These are phyloP conservation scores for Poecilia picta DNA, from an alignment of 2,797 vertebrate species.

Conservation along the genomic window DNA sequence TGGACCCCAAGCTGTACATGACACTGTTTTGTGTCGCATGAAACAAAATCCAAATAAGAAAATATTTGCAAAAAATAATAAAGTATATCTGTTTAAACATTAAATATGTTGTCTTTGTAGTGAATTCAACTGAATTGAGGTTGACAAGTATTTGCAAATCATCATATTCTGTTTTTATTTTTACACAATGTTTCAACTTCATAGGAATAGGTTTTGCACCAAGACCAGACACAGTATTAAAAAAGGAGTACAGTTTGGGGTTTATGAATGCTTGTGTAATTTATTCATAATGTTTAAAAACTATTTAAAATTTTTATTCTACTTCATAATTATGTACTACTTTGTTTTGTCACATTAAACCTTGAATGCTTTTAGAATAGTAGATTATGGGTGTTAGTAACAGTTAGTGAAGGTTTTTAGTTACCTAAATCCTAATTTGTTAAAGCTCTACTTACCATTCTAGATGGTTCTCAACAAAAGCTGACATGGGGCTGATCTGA, in stretches of 20 bases:
- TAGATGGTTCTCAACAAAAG: constrained; percentile 96
- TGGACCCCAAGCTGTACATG: neutral
- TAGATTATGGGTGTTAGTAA: no score
- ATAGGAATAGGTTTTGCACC: no score
- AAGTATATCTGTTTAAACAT: no score
- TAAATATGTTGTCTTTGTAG: no score
- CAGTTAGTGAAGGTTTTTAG: neutral
- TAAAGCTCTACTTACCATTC: constrained; percentile 85
- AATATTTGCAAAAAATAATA: no score
- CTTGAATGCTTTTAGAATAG: neutral
- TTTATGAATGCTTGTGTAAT: neutral
- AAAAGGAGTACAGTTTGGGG: neutral
- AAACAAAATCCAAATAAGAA: no score
- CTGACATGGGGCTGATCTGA: constrained; percentile 98
- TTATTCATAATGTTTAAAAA: neutral
- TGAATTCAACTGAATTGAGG: no score
- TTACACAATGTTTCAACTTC: no score
- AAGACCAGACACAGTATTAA: neutral
- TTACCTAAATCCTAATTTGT: neutral
- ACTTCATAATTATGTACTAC: neutral
- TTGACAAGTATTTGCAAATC: no score
- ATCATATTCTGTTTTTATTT: no score
- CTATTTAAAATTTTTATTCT: neutral
- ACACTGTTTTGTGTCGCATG: no score
- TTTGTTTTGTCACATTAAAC: neutral